A percentile compares a stretch with the other conserved stretches of the same genome.
These are phyloP conservation scores for Aleiodes testaceus DNA, from an alignment of 2,888 invertebrate species.

Conservation along the genomic window DNA sequence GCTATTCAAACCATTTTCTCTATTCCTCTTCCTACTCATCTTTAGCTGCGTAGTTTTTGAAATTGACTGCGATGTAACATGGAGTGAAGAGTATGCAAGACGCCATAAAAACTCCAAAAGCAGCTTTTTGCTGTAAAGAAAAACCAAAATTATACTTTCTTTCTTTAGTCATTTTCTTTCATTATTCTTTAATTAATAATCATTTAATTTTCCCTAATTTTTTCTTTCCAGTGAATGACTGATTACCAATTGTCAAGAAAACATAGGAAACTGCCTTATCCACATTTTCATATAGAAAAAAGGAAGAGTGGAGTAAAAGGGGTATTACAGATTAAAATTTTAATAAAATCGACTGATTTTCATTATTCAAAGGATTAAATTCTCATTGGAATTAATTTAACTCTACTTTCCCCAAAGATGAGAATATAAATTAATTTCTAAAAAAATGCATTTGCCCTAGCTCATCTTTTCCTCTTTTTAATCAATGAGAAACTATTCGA, in stretches of 20 bases:
- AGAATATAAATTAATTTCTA: too few species aligned
- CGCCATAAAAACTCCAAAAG: constrained; percentile 33
- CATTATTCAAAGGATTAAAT: too few species aligned
- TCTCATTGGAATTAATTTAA: too few species aligned
- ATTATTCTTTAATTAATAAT: background rate
- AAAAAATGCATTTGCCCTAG: too few species aligned
- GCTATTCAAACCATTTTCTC: background rate
- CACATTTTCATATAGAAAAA: background rate
- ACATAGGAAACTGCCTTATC: background rate
- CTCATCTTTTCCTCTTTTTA: too few species aligned
- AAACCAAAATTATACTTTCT: constrained; percentile 16
- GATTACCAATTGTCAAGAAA: background rate
- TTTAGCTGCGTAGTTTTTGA: constrained; percentile 31
- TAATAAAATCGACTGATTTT: too few species aligned
- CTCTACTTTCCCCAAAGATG: too few species aligned
- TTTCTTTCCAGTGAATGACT: background rate
- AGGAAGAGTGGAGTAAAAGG: background rate
- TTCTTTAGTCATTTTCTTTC: background rate
- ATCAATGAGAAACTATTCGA: too few species aligned
- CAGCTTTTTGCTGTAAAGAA: constrained; percentile 42
- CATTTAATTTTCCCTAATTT: background rate
- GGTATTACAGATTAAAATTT: background rate
- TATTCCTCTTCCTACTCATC: constrained; percentile 8
- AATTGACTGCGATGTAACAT: constrained; percentile 29
- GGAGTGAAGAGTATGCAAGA: constrained; percentile 19